These are phyloP conservation scores for Enteromius unitaeniatus DNA, from an alignment of 2,797 vertebrate genomes.

Conservation along the genomic window DNA sequence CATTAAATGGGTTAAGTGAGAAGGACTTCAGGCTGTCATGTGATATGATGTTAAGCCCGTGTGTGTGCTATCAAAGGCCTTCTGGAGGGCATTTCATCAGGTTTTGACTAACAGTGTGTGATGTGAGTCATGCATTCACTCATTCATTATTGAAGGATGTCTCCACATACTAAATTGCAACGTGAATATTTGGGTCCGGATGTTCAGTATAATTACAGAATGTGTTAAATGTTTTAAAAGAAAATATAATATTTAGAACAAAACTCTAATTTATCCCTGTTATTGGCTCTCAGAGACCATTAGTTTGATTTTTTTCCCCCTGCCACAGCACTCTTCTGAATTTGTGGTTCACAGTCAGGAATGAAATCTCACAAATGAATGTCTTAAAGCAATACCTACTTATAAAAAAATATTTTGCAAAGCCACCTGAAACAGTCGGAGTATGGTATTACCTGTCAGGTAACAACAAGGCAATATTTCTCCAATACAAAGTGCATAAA, in stretches of 20 bases:
- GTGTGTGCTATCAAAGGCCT: background rate
- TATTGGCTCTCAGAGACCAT: background rate
- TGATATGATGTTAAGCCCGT: conserved; percentile 10
- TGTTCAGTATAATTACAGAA: background rate
- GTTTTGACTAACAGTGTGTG: background rate
- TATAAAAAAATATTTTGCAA: background rate
- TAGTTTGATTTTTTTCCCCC: background rate
- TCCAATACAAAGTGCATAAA: background rate
- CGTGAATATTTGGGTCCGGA: background rate
- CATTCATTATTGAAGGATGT: background rate
- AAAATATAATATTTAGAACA: background rate
- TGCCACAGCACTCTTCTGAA: background rate
- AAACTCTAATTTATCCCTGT: background rate
- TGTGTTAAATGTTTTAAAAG: background rate
- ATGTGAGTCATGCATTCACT: background rate
- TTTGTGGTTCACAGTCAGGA: background rate
- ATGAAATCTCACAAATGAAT: background rate
- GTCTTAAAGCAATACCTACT: background rate
- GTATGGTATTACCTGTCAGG: background rate
- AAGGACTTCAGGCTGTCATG: conserved; percentile 3
- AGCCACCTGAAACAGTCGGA: background rate
- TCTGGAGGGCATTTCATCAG: conserved; percentile 9
- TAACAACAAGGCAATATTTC: background rate
- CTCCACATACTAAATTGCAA: background rate
- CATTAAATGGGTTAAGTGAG: background rate